These are phyloP conservation scores for Adelphocoris suturalis DNA, from an alignment of 2,888 invertebrate species.

Conservation along the genomic window DNA sequence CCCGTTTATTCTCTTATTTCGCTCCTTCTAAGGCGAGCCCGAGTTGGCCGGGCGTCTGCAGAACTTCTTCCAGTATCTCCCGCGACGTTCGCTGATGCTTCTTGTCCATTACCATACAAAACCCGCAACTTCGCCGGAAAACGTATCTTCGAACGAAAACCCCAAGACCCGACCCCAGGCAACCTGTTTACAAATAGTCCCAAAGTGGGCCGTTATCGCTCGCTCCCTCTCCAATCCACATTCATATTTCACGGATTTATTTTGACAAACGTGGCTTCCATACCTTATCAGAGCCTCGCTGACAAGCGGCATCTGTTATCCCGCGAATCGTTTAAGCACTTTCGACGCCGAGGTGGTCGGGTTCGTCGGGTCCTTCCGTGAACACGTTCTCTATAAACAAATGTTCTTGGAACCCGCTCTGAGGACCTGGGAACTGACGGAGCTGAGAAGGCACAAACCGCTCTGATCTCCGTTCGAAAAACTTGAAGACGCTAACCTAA, in stretches of 20 bases:
- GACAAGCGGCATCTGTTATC: background rate
- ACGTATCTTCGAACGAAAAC: background rate
- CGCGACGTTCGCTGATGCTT: background rate
- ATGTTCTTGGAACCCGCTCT: background rate
- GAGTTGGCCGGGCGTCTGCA: background rate
- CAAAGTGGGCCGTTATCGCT: background rate
- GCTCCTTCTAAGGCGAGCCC: background rate
- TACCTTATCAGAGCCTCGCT: background rate
- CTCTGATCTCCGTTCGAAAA: background rate
- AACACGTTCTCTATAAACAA: background rate
- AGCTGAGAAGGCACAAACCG: background rate
- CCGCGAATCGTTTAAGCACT: slow-evolving; percentile 9
- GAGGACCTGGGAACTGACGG: background rate
- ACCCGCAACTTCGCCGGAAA: background rate
- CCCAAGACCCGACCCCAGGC: background rate
- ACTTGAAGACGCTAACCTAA: background rate
- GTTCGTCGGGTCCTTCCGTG: background rate
- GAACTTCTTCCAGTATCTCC: background rate
- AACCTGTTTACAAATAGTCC: slow-evolving; percentile 5
- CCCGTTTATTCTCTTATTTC: background rate
- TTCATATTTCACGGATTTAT: slow-evolving; percentile 17
- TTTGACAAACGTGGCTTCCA: background rate
- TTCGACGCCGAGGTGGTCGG: background rate
- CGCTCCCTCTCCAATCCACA: slow-evolving; percentile 5
- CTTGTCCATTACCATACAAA: slow-evolving; percentile 12